phyloP scores from a whole-genome alignment of 2,113 vertebrate genomes.

The Dasypus novemcinctus region DNA sequence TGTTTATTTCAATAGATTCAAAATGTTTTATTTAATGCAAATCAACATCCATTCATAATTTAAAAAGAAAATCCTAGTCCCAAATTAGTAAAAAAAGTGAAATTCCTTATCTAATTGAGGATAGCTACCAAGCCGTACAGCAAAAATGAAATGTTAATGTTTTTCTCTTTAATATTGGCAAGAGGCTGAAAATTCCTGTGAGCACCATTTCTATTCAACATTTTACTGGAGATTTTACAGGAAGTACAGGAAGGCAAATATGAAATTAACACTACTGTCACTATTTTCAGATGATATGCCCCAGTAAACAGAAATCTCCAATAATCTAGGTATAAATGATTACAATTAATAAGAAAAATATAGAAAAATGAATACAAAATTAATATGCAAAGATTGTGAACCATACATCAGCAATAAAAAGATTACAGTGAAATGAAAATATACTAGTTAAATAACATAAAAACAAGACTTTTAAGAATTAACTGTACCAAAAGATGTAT shows the following conservation, averaged over 20 bases:
- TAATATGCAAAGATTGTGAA: neutral
- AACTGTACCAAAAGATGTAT: neutral
- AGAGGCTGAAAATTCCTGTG: neutral
- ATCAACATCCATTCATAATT: neutral
- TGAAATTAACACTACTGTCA: neutral
- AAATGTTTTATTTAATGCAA: neutral
- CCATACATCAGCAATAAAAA: neutral
- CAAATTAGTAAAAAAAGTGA: neutral
- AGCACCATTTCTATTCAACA: neutral
- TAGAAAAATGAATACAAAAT: neutral
- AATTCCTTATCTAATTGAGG: neutral
- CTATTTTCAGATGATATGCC: neutral
- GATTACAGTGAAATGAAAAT: slow-evolving; percentile 14
- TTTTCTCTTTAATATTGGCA: neutral
- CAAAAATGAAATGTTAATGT: neutral
- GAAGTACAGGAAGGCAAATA: neutral
- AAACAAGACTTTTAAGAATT: neutral
- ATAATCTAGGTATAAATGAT: neutral
- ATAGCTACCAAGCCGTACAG: neutral
- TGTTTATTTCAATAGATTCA: neutral
- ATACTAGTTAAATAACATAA: neutral
- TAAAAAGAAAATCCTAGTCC: neutral
- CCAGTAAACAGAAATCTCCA: neutral
- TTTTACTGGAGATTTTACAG: neutral
- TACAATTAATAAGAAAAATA: neutral